Evolutionary conservation across 1,140 invertebrate species (phyloP), one percentile per base, ranked within the genome.

Genomic region (Paraescarpia echinospica): DNA sequence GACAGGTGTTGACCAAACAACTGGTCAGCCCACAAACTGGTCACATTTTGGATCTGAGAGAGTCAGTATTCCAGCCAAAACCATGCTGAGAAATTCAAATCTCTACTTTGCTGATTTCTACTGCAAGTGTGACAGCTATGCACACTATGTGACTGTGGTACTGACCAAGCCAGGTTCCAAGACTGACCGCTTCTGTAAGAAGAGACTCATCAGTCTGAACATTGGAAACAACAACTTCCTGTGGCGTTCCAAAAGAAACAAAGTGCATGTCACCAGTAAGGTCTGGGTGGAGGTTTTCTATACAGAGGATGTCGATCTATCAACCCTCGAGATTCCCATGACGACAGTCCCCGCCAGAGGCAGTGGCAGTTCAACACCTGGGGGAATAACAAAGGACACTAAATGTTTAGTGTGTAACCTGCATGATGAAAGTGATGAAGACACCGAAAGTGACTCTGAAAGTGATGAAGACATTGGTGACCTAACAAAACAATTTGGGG

Each of bases 41-140:
- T 93, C 93, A 31, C 48, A 34, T 34, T 93, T 77, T 41, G 93
- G 93, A 34, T 22, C 14, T 14, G 14, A 1, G 34, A 35, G 93
- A 22, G 41, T 93, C 27, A 33, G 51, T 33, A 33, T 92, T 92
- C 41, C 91, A 27, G 33, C 90, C 34, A 91, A 92, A 35, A 88
- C 89, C 31, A 48, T 92, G 77, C 14, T 92, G 34, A 35, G 35
- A 35, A 31, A 89, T 48, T 18, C 22, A 27, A 92, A 92, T 89
- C 91, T 93, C 31, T 93, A 93, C 88, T 93, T 93, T 93, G 91
- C 93, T 31, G 93, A 93, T 59, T 93, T 93, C 91, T 93, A 93
- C 91, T 93, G 93, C 59, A 34, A 89, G 5, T 33, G 35, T 34
- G 41, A 77, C 92, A 51, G 34, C 51, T 4, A 41, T 41, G 12